Conservation (phyloP, 2,797 vertebrate genomes). For the Spinus pinus region DNA sequence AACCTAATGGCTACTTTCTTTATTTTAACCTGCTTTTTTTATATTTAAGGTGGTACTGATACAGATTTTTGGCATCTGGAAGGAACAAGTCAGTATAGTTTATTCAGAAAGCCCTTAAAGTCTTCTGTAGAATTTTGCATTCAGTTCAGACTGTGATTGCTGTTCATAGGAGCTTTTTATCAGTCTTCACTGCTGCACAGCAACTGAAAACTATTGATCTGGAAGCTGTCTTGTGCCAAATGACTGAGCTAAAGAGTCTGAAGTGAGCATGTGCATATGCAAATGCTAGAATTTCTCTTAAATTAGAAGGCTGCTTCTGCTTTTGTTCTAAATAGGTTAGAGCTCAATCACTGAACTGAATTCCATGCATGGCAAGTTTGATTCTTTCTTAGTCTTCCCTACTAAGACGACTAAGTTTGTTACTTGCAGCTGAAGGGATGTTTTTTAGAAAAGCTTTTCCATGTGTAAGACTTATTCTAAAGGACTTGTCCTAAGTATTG, state of each 20-base stretch:
- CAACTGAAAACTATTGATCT: neutral
- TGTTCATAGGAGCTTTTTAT: neutral
- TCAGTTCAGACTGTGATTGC: neutral
- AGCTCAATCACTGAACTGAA: neutral
- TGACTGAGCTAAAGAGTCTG: neutral
- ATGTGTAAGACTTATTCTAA: neutral
- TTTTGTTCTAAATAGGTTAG: constrained; percentile 13
- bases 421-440: neutral
- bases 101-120: neutral
- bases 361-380: neutral
- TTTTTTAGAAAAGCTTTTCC: neutral
- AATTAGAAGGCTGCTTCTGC: neutral
- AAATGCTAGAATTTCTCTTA: neutral
- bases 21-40: neutral
- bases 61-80: neutral
- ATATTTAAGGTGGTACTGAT: neutral
- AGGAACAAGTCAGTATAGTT: neutral
- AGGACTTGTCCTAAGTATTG: neutral
- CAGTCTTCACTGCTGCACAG: neutral
- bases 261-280: constrained; percentile 19
- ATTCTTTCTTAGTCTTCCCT: neutral
- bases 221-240: neutral
- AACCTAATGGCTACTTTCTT: neutral
- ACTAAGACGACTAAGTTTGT: neutral
- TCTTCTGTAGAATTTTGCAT: neutral